A percentile compares a stretch with the other conserved stretches of the same genome.
These are phyloP conservation scores for Amblyteles armatorius DNA, from an alignment of 2,888 invertebrate species.

Conservation along the genomic window DNA sequence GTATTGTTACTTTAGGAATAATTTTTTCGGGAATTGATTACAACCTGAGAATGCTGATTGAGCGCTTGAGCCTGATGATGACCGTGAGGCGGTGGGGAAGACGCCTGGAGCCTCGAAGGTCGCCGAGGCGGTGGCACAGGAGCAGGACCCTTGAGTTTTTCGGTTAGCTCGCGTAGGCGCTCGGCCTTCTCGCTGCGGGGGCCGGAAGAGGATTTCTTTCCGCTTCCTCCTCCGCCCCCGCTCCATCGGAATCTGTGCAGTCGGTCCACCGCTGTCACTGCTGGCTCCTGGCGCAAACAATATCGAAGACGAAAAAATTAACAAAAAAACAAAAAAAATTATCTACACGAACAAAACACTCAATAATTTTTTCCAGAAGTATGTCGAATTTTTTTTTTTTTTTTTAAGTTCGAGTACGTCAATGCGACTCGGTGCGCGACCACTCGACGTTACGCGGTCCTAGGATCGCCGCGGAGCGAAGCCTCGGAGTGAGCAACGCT, in stretches of 20 bases:
- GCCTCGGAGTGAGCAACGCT: constrained; percentile 7
- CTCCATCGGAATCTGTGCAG: constrained; percentile 90
- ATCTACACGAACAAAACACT: background rate
- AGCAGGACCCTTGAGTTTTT: constrained; percentile 89
- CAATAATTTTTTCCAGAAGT: background rate
- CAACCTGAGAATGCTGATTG: constrained; percentile 85
- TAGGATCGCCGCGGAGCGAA: constrained; percentile 35
- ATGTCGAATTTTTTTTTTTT: too few species aligned
- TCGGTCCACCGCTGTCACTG: constrained; percentile 91
- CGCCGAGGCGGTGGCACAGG: constrained; percentile 80
- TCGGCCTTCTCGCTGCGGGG: constrained; percentile 89
- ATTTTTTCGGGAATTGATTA: background rate
- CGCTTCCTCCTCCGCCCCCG: constrained; percentile 82
- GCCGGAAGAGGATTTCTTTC: constrained; percentile 81
- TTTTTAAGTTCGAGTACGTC: background rate
- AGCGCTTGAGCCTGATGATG: constrained; percentile 76
- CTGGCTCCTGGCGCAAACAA: constrained; percentile 78
- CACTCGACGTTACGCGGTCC: background rate
- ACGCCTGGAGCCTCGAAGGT: constrained; percentile 81
- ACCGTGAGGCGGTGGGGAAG: constrained; percentile 79
- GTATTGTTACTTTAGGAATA: too few species aligned
- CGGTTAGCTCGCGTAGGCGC: constrained; percentile 91
- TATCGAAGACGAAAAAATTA: constrained; percentile 2
- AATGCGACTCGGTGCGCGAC: background rate
- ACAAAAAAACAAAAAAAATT: constrained; percentile 11